These are phyloP conservation scores for Pseudonaja textilis DNA, from an alignment of 2,113 vertebrate genomes.

Conservation along the genomic window DNA sequence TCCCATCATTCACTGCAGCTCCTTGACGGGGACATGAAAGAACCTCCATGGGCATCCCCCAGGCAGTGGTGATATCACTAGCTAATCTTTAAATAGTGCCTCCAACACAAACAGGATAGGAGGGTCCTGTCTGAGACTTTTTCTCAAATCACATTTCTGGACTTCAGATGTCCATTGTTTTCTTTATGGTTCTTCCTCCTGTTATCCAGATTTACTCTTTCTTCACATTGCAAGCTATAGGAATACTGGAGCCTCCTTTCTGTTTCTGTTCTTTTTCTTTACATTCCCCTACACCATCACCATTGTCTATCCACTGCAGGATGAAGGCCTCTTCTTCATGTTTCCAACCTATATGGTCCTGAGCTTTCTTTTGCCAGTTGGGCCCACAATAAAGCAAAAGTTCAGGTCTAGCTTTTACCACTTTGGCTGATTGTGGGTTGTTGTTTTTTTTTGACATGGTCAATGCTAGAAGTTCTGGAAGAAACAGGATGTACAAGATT, in stretches of 20 bases:
- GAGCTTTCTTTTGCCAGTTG: neutral
- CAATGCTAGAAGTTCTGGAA: neutral
- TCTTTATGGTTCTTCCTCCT: neutral
- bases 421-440: neutral
- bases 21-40: neutral
- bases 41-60: neutral
- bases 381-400: neutral
- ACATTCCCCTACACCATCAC: neutral
- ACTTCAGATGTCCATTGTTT: neutral
- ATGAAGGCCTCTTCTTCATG: neutral
- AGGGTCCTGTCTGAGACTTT: neutral
- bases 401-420: neutral
- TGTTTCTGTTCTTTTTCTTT: no score
- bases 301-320: neutral
- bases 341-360: neutral
- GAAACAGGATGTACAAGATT: neutral
- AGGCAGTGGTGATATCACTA: neutral
- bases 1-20: neutral
- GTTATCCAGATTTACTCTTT: neutral
- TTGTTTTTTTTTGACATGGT: neutral
- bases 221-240: neutral
- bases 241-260: neutral
- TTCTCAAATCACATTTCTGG: neutral
- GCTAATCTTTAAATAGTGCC: neutral
- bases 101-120: no score